Evolutionary conservation across 2,113 vertebrate species (phyloP), one percentile per base, ranked within the genome.

Genomic region (Centropus unirufus): DNA sequence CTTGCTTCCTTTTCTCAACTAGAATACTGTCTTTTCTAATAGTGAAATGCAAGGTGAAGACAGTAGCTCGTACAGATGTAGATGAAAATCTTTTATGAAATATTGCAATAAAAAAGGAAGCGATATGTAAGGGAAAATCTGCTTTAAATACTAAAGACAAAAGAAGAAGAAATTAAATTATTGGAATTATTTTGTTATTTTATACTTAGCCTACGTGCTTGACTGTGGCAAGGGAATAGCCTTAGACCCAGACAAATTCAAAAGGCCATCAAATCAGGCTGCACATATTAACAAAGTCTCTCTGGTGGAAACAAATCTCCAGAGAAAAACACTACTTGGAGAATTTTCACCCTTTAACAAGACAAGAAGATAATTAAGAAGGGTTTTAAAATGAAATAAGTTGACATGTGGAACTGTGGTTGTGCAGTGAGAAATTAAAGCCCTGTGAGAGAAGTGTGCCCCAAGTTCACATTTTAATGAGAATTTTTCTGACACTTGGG

Each of bases 381-480:
- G 55, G 1, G 3, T 86, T 96, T 96, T 81, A 83, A 81, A 89
- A 22, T 68, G 70, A 87, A 95, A 93, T 83, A 83, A 94, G 74
- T 46, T 85, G 91, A 83, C 78, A 77, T 61, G 29, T 81, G 78
- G 51, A 87, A 70, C 61, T 80, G 82, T 78, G 83, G 70, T 86
- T 8, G 7, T 66, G 77, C 51, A 66, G 68, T 67, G 67, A 95
- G 83, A 88, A 96, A 97, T 84, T 73, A 86, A 96, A 96, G 69
- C 61, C 49, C 52, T 87, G n/a, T 54, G 81, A 95, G 69, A 63
- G 49, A 92, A 73, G 7, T 62, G 36, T 90, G 75, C 66, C 80
- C 21, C 9, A 93, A 90, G 89, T 87, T 92, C 94, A 88, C 13
- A 14, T 78, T 94, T 96, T 96, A 97, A 97, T 97, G 92, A 97